Conservation (phyloP, 2,888 invertebrate genomes). For the Coecobrya sp. region DNA sequence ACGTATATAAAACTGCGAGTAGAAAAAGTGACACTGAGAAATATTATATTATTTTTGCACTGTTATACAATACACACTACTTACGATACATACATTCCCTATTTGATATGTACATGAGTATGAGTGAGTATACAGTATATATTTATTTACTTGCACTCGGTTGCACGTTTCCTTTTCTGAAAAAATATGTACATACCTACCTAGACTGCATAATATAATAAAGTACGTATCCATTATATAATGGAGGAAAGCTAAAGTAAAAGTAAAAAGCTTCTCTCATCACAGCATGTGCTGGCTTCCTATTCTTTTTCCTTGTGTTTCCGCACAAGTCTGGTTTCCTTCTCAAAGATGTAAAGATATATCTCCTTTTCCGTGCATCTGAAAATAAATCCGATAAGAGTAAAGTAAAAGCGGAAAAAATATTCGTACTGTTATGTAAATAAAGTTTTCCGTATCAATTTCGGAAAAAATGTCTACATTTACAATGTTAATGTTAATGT, state of each 20-base stretch:
- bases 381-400: not conserved
- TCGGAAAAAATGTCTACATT: no score
- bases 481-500: no score
- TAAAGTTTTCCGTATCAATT: no score
- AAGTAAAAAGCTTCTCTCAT: not conserved
- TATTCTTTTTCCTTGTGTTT: slow-evolving; percentile 62
- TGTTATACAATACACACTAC: not conserved
- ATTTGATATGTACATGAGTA: no score
- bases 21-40: slow-evolving; percentile 74
- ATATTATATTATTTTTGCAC: slow-evolving; percentile 71
- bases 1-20: slow-evolving; percentile 64
- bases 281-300: slow-evolving; percentile 70
- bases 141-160: no score
- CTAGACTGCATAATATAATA: not conserved
- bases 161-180: no score
- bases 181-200: no score
- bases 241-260: not conserved
- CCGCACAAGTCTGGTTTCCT: slow-evolving; percentile 69
- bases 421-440: not conserved
- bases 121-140: no score
- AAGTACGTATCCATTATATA: slow-evolving; percentile 3
- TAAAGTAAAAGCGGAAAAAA: not conserved
- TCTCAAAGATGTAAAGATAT: not conserved
- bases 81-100: no score
- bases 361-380: not conserved